These are phyloP conservation scores for Chelonus formosanus DNA, from an alignment of 2,888 invertebrate genomes.

Conservation along the genomic window DNA sequence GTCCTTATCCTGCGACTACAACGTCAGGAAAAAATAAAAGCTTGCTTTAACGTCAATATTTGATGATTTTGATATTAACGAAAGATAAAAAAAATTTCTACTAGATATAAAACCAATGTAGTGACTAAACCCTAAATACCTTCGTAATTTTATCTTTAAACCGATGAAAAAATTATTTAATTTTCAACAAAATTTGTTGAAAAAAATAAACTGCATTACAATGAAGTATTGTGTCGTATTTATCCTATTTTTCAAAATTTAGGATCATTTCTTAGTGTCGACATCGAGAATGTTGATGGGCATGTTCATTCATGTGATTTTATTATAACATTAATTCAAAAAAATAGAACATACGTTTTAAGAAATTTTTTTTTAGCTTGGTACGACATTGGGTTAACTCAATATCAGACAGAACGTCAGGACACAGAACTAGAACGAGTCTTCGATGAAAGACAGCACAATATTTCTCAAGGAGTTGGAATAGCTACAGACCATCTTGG, in stretches of 20 bases:
- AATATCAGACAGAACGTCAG: conserved; percentile 83
- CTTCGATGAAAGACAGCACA: conserved; percentile 84
- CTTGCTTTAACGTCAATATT: conserved; percentile 18
- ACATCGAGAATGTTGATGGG: conserved; percentile 46
- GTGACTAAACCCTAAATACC: neutral
- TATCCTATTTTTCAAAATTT: conserved; percentile 3
- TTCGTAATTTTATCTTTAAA: conserved; percentile 1
- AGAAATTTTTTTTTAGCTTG: conserved; percentile 72
- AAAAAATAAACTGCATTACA: conserved; percentile 51
- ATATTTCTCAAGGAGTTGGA: conserved; percentile 72
- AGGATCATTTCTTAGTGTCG: conserved; percentile 15
- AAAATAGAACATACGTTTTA: conserved; percentile 12
- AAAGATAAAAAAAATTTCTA: neutral
- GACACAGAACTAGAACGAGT: conserved; percentile 87
- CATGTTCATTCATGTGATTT: conserved; percentile 42
- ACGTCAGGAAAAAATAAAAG: conserved; percentile 5
- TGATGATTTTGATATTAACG: neutral
- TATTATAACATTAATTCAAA: conserved; percentile 7
- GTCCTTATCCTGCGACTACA: conserved; percentile 5
- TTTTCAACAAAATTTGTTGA: conserved; percentile 15
- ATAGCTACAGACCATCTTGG: conserved; percentile 69
- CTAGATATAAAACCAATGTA: neutral
- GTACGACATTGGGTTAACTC: conserved; percentile 88
- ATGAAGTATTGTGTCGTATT: conserved; percentile 59
- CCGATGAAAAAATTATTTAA: conserved; percentile 1